These are phyloP conservation scores for Prionchulus punctatus DNA, from an alignment of 2,888 invertebrate species.

Conservation along the genomic window DNA sequence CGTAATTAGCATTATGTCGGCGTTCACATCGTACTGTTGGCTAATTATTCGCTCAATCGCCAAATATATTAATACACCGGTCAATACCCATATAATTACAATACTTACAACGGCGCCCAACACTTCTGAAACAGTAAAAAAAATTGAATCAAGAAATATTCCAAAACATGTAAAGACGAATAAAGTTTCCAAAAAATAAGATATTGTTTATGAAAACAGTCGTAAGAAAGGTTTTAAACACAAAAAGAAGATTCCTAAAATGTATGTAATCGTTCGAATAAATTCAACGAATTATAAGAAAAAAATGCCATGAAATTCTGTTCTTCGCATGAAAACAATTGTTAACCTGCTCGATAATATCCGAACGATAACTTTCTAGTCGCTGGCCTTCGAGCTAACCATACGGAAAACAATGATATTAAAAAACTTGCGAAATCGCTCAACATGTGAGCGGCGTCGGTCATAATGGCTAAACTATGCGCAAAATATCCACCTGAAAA, in stretches of 20 bases:
- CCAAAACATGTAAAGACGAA: too few relatives aligned
- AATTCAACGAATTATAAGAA: too few relatives aligned
- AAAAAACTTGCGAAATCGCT: slow-evolving; percentile 95
- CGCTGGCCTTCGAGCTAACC: slow-evolving; percentile 63
- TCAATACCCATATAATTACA: slow-evolving; percentile 89
- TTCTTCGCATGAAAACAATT: too few relatives aligned
- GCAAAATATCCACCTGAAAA: slow-evolving; percentile 50
- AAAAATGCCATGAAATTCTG: neutral
- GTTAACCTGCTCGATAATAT: slow-evolving; percentile 72
- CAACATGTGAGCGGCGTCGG: slow-evolving; percentile 89
- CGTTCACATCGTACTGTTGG: slow-evolving; percentile 63
- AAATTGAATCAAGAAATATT: too few relatives aligned
- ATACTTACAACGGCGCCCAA: slow-evolving; percentile 90
- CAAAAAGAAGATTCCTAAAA: too few relatives aligned
- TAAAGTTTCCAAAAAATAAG: too few relatives aligned
- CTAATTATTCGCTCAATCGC: slow-evolving; percentile 70
- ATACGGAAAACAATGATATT: slow-evolving; percentile 81
- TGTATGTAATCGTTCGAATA: too few relatives aligned
- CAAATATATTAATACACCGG: slow-evolving; percentile 78
- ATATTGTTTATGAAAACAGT: too few relatives aligned
- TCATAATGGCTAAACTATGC: slow-evolving; percentile 63
- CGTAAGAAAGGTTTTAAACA: too few relatives aligned
- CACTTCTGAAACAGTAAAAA: slow-evolving; percentile 49
- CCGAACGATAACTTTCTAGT: slow-evolving; percentile 70
- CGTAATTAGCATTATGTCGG: slow-evolving; percentile 63